Conservation (phyloP, 2,797 vertebrate species). For the Darevskia mixta region DNA sequence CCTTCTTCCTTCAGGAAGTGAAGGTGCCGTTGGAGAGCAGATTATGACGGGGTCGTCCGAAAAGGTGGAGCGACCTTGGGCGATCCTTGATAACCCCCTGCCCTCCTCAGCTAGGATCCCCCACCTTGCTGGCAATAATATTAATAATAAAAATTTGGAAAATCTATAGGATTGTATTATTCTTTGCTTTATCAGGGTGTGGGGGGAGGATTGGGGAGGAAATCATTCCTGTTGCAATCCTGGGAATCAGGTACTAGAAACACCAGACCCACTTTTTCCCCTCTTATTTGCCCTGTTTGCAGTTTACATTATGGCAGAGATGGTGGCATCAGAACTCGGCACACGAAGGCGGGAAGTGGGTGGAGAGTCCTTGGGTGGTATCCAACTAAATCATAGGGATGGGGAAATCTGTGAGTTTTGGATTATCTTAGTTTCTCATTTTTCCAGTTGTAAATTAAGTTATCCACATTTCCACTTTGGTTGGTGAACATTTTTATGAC, state of each 20-base stretch:
- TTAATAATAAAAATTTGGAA: background rate
- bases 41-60: background rate
- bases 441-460: background rate
- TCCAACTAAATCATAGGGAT: too few species aligned
- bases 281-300: too few species aligned
- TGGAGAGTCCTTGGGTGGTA: too few species aligned
- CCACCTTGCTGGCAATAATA: background rate
- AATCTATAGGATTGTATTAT: background rate
- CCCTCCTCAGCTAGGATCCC: background rate
- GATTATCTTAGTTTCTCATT: too few species aligned
- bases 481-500: background rate
- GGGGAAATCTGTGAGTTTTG: too few species aligned
- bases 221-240: too few species aligned
- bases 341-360: background rate
- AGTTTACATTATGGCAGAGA: background rate
- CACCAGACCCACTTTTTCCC: background rate
- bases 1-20: background rate
- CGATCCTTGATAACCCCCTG: background rate
- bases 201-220: too few species aligned
- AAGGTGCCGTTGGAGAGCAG: background rate
- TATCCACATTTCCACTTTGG: background rate
- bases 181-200: background rate
- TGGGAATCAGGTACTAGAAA: background rate
- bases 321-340: background rate
- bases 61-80: background rate